These are phyloP conservation scores for Zeus faber DNA, from an alignment of 2,113 vertebrate genomes.

Conservation along the genomic window DNA sequence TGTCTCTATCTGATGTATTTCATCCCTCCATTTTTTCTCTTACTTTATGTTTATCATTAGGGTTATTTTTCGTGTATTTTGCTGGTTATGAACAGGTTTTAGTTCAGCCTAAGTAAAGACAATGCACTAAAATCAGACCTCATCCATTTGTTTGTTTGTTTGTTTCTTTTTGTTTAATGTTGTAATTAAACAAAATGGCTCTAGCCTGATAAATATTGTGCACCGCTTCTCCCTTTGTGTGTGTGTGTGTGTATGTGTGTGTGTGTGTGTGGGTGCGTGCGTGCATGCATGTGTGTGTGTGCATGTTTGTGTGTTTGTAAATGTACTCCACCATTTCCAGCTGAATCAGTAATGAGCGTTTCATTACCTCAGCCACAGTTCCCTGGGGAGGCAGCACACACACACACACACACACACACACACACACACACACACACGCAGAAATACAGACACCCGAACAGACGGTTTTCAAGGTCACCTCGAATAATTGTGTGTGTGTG, in stretches of 20 bases:
- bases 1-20: too few relatives aligned
- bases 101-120: too few relatives aligned
- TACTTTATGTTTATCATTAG: too few relatives aligned
- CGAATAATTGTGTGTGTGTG: slow-evolving; percentile 4
- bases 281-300: not conserved
- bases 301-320: not conserved
- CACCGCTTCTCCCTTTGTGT: too few relatives aligned
- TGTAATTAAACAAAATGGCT: too few relatives aligned
- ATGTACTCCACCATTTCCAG: slow-evolving; percentile 36
- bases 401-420: slow-evolving; percentile 52
- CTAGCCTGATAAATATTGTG: too few relatives aligned
- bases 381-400: slow-evolving; percentile 69
- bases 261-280: not conserved
- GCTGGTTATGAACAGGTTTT: too few relatives aligned
- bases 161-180: too few relatives aligned
- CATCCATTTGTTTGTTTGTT: not conserved
- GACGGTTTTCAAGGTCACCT: slow-evolving; percentile 61
- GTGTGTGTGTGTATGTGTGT: slow-evolving; percentile 1
- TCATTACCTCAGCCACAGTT: slow-evolving; percentile 76
- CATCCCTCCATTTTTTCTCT: too few relatives aligned
- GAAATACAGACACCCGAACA: slow-evolving; percentile 24
- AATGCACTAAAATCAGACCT: too few relatives aligned
- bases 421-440: slow-evolving; percentile 19
- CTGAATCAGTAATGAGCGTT: slow-evolving; percentile 75
- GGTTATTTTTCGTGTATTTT: too few relatives aligned